Evolutionary conservation across 2,113 vertebrate species (phyloP).

Genomic region (human (Homo sapiens)): DNA sequence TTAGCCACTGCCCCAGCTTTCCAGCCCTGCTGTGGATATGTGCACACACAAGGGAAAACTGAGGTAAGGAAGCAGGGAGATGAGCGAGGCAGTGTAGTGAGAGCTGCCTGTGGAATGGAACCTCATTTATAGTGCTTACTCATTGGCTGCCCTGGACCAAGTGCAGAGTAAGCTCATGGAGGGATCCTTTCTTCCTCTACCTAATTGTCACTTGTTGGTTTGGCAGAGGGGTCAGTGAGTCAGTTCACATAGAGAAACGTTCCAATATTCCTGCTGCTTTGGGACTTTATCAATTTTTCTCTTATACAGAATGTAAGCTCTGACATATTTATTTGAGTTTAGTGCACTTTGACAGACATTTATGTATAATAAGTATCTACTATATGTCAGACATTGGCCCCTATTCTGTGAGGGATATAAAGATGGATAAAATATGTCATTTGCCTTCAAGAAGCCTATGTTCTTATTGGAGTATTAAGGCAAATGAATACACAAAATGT

Average conservation of each 20-base stretch:
- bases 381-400: background rate
- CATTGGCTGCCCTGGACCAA: background rate
- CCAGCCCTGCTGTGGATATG: background rate
- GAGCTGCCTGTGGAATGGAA: background rate
- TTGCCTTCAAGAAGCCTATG: background rate
- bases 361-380: background rate
- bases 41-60: background rate
- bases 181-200: background rate
- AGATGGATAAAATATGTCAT: background rate
- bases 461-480: background rate
- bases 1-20: background rate
- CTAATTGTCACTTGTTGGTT: background rate
- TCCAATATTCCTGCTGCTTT: background rate
- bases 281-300: background rate
- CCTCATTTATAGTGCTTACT: background rate
- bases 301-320: background rate
- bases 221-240: background rate
- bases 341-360: background rate
- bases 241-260: background rate
- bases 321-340: slow-evolving; percentile 18
- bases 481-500: background rate
- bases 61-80: background rate
- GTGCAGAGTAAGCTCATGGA: background rate
- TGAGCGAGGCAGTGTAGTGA: background rate
- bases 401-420: background rate